Conservation (phyloP, 2,888 invertebrate species). For the Lottia scabra region DNA sequence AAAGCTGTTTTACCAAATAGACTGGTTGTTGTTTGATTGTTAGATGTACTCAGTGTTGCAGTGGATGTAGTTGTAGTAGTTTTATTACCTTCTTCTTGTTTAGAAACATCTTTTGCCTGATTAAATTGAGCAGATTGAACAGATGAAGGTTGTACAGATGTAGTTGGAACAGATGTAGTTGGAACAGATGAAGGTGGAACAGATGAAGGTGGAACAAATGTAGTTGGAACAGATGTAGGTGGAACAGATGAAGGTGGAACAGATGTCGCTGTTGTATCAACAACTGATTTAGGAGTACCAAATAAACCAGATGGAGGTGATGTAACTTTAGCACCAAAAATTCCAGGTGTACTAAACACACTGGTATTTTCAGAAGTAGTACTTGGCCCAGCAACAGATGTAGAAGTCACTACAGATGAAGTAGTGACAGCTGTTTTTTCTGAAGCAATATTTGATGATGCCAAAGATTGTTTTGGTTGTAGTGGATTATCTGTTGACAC, state of each 20-base stretch:
- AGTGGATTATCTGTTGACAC: background rate
- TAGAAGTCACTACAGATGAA: background rate
- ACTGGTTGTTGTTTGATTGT: constrained; percentile 13
- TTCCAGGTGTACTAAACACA: background rate
- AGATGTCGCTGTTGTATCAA: background rate
- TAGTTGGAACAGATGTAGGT: background rate
- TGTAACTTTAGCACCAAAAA: constrained; percentile 17
- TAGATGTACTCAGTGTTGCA: constrained; percentile 10
- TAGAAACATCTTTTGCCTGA: constrained; percentile 25
- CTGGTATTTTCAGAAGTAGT: background rate
- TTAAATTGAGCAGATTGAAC: constrained; percentile 6
- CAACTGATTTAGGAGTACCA: background rate
- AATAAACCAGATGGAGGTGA: constrained; percentile 2
- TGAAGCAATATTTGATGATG: constrained; percentile 3
- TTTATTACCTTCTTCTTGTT: constrained; percentile 5
- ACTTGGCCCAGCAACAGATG: background rate
- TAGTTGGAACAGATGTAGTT: background rate
- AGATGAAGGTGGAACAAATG: background rate
- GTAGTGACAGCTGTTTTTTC: background rate
- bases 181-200: constrained; percentile 6
- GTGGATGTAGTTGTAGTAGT: background rate
- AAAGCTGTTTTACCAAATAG: background rate
- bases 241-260: constrained; percentile 3
- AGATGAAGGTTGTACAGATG: constrained; percentile 1
- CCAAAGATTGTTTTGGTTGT: background rate